These are phyloP conservation scores for Tympanuchus pallidicinctus DNA, from an alignment of 2,113 vertebrate species.

Conservation along the genomic window DNA sequence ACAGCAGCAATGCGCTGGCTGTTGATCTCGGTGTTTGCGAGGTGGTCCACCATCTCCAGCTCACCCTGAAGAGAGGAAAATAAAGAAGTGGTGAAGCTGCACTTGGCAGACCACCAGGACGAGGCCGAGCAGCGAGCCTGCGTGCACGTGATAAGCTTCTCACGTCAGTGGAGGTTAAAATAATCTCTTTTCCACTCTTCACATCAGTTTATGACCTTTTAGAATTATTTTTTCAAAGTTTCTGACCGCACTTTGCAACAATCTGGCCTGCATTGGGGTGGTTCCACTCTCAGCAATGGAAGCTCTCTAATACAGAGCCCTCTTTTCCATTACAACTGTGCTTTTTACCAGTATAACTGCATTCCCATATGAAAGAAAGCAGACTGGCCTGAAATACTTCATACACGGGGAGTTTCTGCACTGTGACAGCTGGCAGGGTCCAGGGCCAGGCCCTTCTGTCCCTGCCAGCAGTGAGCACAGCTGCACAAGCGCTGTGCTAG, in stretches of 20 bases:
- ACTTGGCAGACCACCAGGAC: not conserved
- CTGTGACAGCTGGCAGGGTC: not conserved
- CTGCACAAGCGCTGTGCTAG: not conserved
- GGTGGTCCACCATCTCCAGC: slow-evolving; percentile 77
- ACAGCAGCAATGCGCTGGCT: slow-evolving; percentile 84
- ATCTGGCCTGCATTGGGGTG: accelerated
- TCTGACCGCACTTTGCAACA: not conserved
- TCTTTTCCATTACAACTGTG: not conserved
- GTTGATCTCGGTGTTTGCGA: slow-evolving; percentile 81
- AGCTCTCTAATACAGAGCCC: not conserved
- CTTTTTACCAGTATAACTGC: not conserved
- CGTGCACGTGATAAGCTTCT: not conserved
- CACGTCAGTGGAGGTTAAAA: not conserved
- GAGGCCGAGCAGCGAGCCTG: accelerated
- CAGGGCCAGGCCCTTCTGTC: not conserved
- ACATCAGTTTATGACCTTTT: not conserved
- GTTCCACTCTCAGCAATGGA: not conserved
- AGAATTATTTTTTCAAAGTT: not conserved
- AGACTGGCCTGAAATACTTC: not conserved
- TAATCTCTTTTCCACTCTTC: not conserved
- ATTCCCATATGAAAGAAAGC: not conserved
- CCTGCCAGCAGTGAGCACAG: not conserved
- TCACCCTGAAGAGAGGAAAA: not conserved
- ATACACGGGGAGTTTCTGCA: not conserved
- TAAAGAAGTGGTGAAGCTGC: not conserved